phyloP scores from a whole-genome alignment of 1,140 invertebrate genomes.

The Microplitis demolitor region DNA sequence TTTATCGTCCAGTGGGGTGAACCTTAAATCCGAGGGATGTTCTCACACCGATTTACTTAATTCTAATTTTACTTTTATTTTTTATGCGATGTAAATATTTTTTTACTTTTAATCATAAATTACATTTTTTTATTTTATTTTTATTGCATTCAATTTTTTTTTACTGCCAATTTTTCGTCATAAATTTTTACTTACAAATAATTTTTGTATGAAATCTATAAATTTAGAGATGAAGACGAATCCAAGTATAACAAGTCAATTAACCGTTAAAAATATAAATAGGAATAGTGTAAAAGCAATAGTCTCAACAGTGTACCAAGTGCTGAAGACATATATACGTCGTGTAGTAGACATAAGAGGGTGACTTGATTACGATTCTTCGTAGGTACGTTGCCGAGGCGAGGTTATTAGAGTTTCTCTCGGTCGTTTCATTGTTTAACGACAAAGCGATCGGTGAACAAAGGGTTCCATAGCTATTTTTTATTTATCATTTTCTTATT shows the following conservation, averaged over 20 bases:
- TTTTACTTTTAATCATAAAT: background rate
- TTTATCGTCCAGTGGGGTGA: slow-evolving; percentile 12
- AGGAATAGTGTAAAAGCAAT: background rate
- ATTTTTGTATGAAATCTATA: too few species aligned
- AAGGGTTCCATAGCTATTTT: slow-evolving; percentile 12
- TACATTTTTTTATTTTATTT: too few species aligned
- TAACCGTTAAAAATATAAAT: too few species aligned
- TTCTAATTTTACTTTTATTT: background rate
- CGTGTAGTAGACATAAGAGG: background rate
- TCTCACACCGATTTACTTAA: slow-evolving; percentile 19
- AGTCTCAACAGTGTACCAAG: too few species aligned
- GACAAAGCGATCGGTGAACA: slow-evolving; percentile 10
- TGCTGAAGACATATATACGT: background rate
- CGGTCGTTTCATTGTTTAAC: slow-evolving; percentile 10
- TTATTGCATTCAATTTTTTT: too few species aligned
- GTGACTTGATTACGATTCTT: background rate
- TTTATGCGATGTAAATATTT: background rate
- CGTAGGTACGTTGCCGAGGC: background rate
- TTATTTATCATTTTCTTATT: background rate
- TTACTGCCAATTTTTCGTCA: too few species aligned
- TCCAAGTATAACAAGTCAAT: too few species aligned
- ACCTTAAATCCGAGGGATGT: background rate
- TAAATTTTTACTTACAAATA: too few species aligned
- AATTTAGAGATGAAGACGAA: too few species aligned
- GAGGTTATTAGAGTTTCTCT: background rate